phyloP scores from a whole-genome alignment of 2,888 invertebrate genomes.

The Brenthis daphne region DNA sequence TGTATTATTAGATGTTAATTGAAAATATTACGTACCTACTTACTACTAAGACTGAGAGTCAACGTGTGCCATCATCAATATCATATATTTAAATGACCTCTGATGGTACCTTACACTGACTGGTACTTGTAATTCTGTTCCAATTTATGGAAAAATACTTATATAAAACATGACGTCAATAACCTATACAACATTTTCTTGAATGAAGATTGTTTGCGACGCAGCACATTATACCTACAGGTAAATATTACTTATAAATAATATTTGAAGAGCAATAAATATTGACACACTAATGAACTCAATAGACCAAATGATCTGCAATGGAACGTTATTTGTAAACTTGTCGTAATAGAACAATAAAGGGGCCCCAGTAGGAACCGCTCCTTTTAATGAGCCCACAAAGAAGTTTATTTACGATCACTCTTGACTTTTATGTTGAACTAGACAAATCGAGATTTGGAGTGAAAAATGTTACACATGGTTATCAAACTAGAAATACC shows the following conservation, averaged over 20 bases:
- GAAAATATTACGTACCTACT: too few relatives aligned
- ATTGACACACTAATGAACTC: conserved; percentile 8
- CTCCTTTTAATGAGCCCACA: conserved; percentile 49
- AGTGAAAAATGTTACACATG: not conserved
- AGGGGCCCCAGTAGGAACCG: conserved; percentile 25
- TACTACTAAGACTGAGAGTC: too few relatives aligned
- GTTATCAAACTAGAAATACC: not conserved
- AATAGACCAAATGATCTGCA: conserved; percentile 6
- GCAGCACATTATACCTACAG: not conserved
- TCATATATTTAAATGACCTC: too few relatives aligned
- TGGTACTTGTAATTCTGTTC: too few relatives aligned
- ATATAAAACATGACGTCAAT: too few relatives aligned
- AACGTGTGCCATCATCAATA: too few relatives aligned
- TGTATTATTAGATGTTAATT: too few relatives aligned
- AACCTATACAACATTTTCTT: too few relatives aligned
- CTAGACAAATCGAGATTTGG: conserved; percentile 38
- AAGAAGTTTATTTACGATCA: conserved; percentile 51
- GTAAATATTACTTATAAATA: not conserved
- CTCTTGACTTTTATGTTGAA: conserved; percentile 52
- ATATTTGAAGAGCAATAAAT: not conserved
- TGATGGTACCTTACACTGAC: too few relatives aligned
- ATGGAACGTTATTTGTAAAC: conserved; percentile 18
- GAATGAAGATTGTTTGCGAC: too few relatives aligned
- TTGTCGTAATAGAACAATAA: conserved; percentile 13
- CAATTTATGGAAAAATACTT: too few relatives aligned